Percentiles rank a stretch among this genome's conserved stretches.
Evolutionary conservation across 2,797 vertebrate genomes (phyloP).

Genomic region (Sylvia borin): DNA sequence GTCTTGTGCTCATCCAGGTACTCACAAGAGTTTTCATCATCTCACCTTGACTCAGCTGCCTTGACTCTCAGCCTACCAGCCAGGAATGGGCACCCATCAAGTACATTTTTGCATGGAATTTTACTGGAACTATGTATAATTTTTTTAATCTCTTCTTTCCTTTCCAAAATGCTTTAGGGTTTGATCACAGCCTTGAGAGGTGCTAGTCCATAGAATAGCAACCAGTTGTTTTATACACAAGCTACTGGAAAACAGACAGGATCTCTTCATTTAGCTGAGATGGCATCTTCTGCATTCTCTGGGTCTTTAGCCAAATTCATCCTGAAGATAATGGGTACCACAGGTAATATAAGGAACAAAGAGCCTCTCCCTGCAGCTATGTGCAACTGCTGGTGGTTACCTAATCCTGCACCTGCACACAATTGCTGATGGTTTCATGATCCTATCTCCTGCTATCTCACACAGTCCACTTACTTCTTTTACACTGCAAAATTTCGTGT

Average conservation of each 20-base stretch:
- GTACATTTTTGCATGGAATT: background rate
- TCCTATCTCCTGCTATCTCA: conserved; percentile 35
- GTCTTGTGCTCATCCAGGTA: background rate
- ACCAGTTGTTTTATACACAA: background rate
- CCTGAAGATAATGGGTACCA: conserved; percentile 24
- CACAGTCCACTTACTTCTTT: background rate
- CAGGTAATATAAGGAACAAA: conserved; percentile 33
- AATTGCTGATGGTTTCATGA: conserved; percentile 51
- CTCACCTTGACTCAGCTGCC: background rate
- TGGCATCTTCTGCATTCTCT: conserved; percentile 14
- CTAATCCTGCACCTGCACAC: conserved; percentile 59
- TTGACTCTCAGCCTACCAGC: background rate
- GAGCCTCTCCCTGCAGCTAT: conserved; percentile 44
- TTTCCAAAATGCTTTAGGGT: background rate
- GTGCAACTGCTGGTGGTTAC: conserved; percentile 37
- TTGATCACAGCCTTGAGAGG: background rate
- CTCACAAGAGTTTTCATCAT: background rate
- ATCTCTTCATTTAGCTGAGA: conserved; percentile 5
- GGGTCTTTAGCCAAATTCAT: conserved; percentile 24
- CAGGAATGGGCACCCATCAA: background rate
- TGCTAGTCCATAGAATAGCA: background rate
- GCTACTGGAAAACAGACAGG: background rate
- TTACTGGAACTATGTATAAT: background rate
- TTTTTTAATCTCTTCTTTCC: background rate
- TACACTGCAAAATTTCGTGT: background rate